Evolutionary conservation across 2,797 vertebrate genomes (phyloP), one percentile per base, ranked within the genome.

Genomic region (Acestrorhynchus altus): DNA sequence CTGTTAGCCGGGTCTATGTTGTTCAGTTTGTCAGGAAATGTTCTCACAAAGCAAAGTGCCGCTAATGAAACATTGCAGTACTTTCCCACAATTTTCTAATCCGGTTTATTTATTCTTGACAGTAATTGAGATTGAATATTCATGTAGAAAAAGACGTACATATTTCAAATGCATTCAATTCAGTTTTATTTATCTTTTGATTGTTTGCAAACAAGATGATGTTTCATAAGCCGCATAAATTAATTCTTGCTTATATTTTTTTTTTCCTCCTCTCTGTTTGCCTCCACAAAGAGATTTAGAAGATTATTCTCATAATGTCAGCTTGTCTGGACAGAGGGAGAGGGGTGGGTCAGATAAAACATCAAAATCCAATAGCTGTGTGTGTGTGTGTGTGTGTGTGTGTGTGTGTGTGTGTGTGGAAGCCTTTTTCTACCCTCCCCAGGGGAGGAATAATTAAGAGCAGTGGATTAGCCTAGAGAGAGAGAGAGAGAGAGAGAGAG

Each of bases 361-460:
- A 74, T 66, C 52, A 72, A 64, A 77, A 81, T 79, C 47, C 6
- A 64, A 26, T 79, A 69, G 61, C 63, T 67, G 15, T 42, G 10
- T 60, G 49, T 65, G 35, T 61, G 31, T 4, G 61, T 71, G 59
- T 72, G 35, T 56, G 54, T 56, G 44, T 60, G 10, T 9, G 31
- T 26, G 28, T 39, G 59, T 35, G 20, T 1, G 31, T 35, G 31
- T 65, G 40, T 51, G 56, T 57, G 47, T 76, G 76, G 51, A 73
- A 72, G 57, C 51, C 47, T 81, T 76, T 79, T 79, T 28, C 72
- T 76, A 42, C 26, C 52, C 72, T 81, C 26, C 70, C 56, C 52
- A 81, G 61, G 72, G 73, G 72, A 77, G 39, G 44, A 74, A 77
- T 80, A 85, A 84, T 83, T 77, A 79, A 18, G 52, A 79, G 49